phyloP scores from a whole-genome alignment of 2,888 invertebrate genomes.

The Plusia festucae region DNA sequence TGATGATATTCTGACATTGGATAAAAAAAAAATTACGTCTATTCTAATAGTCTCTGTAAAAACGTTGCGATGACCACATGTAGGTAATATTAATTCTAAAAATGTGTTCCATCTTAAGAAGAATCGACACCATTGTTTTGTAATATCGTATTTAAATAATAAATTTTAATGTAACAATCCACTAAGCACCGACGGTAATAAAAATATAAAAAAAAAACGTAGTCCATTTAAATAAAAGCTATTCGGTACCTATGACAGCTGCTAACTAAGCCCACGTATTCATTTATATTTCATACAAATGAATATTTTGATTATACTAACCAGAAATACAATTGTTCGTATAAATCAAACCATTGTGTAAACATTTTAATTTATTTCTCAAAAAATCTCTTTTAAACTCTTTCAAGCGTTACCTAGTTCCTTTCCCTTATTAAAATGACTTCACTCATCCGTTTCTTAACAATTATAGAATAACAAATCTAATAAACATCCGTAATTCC shows the following conservation, averaged over 20 bases:
- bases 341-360: not conserved
- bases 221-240: not conserved
- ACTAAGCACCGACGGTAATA: too few species aligned
- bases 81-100: too few species aligned
- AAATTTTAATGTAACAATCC: too few species aligned
- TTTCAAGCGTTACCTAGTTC: not conserved
- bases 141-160: too few species aligned
- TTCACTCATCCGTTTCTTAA: conserved; percentile 10
- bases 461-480: conserved; percentile 9
- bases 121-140: too few species aligned
- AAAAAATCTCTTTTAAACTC: not conserved
- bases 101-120: too few species aligned
- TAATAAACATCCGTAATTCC: conserved; percentile 22
- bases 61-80: too few species aligned
- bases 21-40: too few species aligned
- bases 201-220: too few species aligned
- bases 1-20: too few species aligned
- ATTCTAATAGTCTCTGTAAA: too few species aligned
- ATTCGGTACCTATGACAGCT: not conserved
- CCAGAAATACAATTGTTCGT: not conserved
- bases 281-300: too few species aligned
- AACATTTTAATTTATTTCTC: not conserved
- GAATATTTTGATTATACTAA: not conserved
- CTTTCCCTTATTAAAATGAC: not conserved
- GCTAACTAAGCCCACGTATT: not conserved